Evolutionary conservation across 2,113 vertebrate species (phyloP).

Genomic region (Pelodiscus sinensis): DNA sequence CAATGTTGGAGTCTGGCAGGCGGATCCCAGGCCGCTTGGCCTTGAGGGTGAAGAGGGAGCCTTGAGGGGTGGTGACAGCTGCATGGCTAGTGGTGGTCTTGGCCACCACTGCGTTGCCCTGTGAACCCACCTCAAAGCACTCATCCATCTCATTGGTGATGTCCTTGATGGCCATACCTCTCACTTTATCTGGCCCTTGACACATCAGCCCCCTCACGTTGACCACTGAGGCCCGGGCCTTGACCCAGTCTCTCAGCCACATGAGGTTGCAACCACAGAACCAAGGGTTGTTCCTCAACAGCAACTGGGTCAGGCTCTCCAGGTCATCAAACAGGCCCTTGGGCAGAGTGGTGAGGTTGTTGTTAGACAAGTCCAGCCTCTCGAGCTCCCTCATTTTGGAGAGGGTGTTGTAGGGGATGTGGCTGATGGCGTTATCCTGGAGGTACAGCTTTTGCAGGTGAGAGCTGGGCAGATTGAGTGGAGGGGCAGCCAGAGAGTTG

Average conservation of each 20-base stretch:
- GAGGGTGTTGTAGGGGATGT: slow-evolving; percentile 88
- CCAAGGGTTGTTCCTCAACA: slow-evolving; percentile 94
- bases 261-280: slow-evolving; percentile 93
- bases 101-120: slow-evolving; percentile 44
- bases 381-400: slow-evolving; percentile 87
- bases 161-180: slow-evolving; percentile 90
- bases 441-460: slow-evolving; percentile 89
- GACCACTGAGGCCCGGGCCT: slow-evolving; percentile 83
- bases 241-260: slow-evolving; percentile 93
- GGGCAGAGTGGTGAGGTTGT: slow-evolving; percentile 93
- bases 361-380: slow-evolving; percentile 91
- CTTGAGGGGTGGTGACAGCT: slow-evolving; percentile 85
- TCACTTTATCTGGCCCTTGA: slow-evolving; percentile 87
- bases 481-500: slow-evolving; percentile 90
- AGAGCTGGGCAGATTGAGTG: slow-evolving; percentile 87
- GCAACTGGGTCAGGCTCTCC: slow-evolving; percentile 87
- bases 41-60: slow-evolving; percentile 90
- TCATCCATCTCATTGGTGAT: slow-evolving; percentile 90
- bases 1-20: slow-evolving; percentile 86
- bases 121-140: slow-evolving; percentile 80
- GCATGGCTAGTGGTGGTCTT: slow-evolving; percentile 68
- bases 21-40: slow-evolving; percentile 87
- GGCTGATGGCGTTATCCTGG: slow-evolving; percentile 92
- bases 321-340: slow-evolving; percentile 90
- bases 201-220: slow-evolving; percentile 91